These are phyloP conservation scores for Corythoichthys intestinalis DNA, from an alignment of 2,113 vertebrate genomes.

Conservation along the genomic window DNA sequence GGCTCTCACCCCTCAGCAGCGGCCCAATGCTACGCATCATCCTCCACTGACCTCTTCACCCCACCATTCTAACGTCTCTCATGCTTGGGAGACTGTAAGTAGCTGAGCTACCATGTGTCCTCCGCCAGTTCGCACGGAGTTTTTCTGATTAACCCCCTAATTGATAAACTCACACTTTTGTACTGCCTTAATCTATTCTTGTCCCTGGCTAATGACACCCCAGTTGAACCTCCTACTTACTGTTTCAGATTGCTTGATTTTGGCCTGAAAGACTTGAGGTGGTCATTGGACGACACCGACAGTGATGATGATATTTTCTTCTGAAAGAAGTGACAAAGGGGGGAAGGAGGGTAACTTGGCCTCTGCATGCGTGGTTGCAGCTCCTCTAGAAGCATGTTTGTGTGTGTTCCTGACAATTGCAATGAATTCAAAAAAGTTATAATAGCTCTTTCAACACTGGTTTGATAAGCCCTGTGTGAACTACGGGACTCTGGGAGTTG, in stretches of 20 bases:
- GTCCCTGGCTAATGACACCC: slow-evolving; percentile 4
- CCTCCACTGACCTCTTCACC: slow-evolving; percentile 71
- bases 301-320: slow-evolving; percentile 95
- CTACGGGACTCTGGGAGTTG: too few relatives aligned
- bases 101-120: slow-evolving; percentile 41
- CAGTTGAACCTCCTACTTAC: slow-evolving; percentile 56
- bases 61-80: slow-evolving; percentile 62
- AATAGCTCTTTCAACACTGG: background rate
- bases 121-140: slow-evolving; percentile 10
- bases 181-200: background rate
- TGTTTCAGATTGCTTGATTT: slow-evolving; percentile 95
- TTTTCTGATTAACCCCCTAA: slow-evolving; percentile 23
- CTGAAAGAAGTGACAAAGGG: slow-evolving; percentile 77
- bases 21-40: slow-evolving; percentile 74
- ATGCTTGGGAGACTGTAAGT: slow-evolving; percentile 76
- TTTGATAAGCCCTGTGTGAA: background rate
- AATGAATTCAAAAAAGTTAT: background rate
- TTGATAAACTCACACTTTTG: slow-evolving; percentile 7
- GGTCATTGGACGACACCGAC: slow-evolving; percentile 82
- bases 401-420: slow-evolving; percentile 10
- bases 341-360: slow-evolving; percentile 65
- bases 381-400: slow-evolving; percentile 22
- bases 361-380: slow-evolving; percentile 45
- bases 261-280: slow-evolving; percentile 95
- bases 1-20: slow-evolving; percentile 69